Base-by-base conservation (phyloP, 2,888 invertebrate genomes). In the Imbricaverruca yamaguchii region DNA sequence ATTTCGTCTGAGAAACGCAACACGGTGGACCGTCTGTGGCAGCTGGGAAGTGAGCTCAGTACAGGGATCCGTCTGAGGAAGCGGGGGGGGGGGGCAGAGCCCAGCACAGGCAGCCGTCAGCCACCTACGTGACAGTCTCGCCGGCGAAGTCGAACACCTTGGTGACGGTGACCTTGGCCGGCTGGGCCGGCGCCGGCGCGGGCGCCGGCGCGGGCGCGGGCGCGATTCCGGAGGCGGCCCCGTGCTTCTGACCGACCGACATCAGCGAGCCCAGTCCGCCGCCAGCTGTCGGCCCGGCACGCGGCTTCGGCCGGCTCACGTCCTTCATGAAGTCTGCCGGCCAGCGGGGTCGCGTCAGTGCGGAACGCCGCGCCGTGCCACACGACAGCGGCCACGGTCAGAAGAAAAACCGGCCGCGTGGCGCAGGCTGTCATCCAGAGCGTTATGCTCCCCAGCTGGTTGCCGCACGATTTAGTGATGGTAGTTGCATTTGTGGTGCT, bases 101-200 rank as follows among this genome's bases (percentile, higher is more conserved):
- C 12, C 18, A 8, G 15, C 61, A 18, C 61, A 18, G 13, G 8
- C 1, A 18, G 15, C 18, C 21, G 61, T 18, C 65, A 10, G 65
- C 9, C 18, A 74, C 74, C 6, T 18, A 74, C 74, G 74, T 74
- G 53, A 74, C 74, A 2, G 74, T 15, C 21, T 74, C 74, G 11
- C 74, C 74, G 21, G 74, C 74, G 53, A 74, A 74, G 74, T 74
- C 74, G 74, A 74, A 74, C 53, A 74, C 74, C 74, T 74, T 74
- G 53, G 74, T 74, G 74, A 74, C 74, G 18, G 74, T 53, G 53
- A 74, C 74, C 10, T 53, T 74, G 18, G 12, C 74, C 18, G 74
- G 74, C 74, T 13, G 74, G 39, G 74, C 18, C 18, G 39, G 39
- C 0, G 74, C 18, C 7, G 39, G 18, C n/a, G 74, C 74, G 25